phyloP scores from a whole-genome alignment of 2,113 vertebrate genomes.

The Apeltes quadracus region DNA sequence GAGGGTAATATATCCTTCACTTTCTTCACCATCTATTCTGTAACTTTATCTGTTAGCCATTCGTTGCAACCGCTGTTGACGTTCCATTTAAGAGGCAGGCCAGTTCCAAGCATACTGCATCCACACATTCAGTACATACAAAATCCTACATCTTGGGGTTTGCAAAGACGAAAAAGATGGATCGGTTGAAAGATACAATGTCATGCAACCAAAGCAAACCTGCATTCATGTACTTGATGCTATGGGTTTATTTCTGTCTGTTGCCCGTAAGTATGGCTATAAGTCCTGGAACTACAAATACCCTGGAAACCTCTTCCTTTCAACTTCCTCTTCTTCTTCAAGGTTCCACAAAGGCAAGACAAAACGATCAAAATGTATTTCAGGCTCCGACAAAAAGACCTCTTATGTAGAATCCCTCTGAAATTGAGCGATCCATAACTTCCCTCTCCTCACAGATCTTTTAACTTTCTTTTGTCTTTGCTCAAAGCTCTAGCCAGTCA shows the following conservation, averaged over 20 bases:
- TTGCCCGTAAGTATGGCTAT: background rate
- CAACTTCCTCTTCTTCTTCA: background rate
- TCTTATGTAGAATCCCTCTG: background rate
- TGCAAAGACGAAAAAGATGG: constrained; percentile 5
- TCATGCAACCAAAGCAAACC: background rate
- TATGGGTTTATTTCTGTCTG: constrained; percentile 10
- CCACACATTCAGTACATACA: background rate
- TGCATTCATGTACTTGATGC: constrained; percentile 11
- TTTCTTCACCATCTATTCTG: background rate
- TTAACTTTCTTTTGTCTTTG: background rate
- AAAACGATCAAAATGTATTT: constrained; percentile 15
- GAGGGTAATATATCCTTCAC: no score
- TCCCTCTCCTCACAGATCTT: background rate
- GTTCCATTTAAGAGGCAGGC: background rate
- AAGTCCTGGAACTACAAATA: background rate
- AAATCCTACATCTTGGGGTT: background rate
- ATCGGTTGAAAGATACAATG: background rate
- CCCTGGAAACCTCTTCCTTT: background rate
- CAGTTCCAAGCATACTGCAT: background rate
- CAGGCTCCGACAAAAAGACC: constrained; percentile 9
- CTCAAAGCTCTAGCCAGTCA: constrained; percentile 6
- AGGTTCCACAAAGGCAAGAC: background rate
- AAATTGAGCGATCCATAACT: constrained; percentile 27
- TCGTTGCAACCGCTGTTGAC: constrained; percentile 3
- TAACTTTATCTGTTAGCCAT: background rate